phyloP scores from a whole-genome alignment of 2,113 vertebrate species.

The Atlantisia rogersi region DNA sequence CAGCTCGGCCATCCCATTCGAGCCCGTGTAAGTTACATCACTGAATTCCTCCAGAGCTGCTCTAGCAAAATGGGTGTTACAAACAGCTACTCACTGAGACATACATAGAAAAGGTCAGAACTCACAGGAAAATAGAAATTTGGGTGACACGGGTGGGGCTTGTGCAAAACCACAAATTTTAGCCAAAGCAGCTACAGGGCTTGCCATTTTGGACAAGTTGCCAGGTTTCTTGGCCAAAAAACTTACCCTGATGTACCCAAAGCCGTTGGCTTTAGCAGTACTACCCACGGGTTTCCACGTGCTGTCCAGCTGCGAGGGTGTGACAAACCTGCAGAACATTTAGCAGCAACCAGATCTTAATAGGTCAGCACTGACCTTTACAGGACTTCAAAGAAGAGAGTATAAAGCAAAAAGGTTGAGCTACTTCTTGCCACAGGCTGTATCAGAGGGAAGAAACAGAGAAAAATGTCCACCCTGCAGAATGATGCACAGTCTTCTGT shows the following conservation, averaged over 20 bases:
- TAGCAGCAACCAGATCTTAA: neutral
- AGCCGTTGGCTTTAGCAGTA: neutral
- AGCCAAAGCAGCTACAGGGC: neutral
- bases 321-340: neutral
- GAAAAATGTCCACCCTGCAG: neutral
- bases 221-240: neutral
- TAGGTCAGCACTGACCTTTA: neutral
- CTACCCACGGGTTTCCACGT: neutral
- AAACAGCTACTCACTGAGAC: neutral
- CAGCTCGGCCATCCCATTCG: fast-evolving
- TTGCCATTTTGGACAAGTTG: neutral
- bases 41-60: neutral
- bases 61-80: fast-evolving
- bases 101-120: neutral
- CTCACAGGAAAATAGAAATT: neutral
- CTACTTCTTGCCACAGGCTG: neutral
- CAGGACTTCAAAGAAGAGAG: neutral
- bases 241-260: fast-evolving
- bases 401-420: neutral
- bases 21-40: neutral
- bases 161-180: neutral
- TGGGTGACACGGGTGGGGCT: too few species aligned
- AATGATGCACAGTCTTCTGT: neutral
- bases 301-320: neutral
- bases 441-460: neutral